Evolutionary conservation across 2,888 invertebrate species (phyloP), one percentile per base, ranked within the genome.

Genomic region (Campaea margaritaria): DNA sequence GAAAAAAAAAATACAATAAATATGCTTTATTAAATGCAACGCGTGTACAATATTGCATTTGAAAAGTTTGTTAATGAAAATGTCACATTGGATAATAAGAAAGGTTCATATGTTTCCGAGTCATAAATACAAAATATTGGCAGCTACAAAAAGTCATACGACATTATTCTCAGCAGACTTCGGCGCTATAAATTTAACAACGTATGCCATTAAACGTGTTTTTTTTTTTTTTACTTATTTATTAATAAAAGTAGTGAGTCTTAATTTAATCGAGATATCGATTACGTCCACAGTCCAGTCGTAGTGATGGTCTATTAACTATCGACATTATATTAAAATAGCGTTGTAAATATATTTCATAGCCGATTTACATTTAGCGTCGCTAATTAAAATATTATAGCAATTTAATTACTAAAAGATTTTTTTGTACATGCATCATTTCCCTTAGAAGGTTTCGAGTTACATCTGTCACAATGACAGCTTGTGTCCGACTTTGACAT

Each of bases 361-460:
- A 47, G 50, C 60, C 55, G 38, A 46, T 44, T 42, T 53, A 27
- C 41, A 39, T 42, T 55, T 52, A 51, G 21, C n/a, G 45, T 46
- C 34, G 41, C 51, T 51, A 45, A 58, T 27, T 45, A 45, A 43
- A 45, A 39, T 45, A 13, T 31, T 12, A 59, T 47, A 47, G 50
- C 54, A 48, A 56, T 54, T 42, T 53, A 44, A 55, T 53, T 49
- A 58, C 58, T 48, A 56, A 47, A 21, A 53, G 21, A 56, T 49
- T 31, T 49, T 31, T 62, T 65, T 65, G 65, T 63, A 67, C 67
- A 65, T 61, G 61, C 58, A 65, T 65, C 64, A 58, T 58, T 65
- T 39, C 28, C 51, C 31, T 31, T 13, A 15, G 0, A 43, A 12
- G 21, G 15, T 38, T 45, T 27, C 14, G 10, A 34, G 21, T 47